A percentile compares a stretch with the other conserved stretches of the same genome.
These are phyloP conservation scores for Melanostoma scalare DNA, from an alignment of 2,888 invertebrate genomes.

Conservation along the genomic window DNA sequence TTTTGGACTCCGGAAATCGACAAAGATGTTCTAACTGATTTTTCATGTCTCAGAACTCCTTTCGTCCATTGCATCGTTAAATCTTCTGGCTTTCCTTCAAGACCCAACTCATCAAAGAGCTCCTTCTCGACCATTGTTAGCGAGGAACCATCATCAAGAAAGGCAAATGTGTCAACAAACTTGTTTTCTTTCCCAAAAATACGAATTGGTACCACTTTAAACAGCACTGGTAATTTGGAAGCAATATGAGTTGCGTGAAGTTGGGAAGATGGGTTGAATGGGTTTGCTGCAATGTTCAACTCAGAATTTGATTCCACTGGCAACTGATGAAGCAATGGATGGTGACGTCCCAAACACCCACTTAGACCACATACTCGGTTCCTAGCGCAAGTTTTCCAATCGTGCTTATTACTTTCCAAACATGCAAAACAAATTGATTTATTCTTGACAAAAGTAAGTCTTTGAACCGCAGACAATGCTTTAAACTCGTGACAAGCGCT, in stretches of 20 bases:
- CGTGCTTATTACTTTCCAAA: constrained; percentile 5
- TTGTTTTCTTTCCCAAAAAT: constrained; percentile 3
- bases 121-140: constrained; percentile 42
- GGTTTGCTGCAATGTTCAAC: constrained; percentile 6
- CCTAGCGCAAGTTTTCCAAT: constrained; percentile 18
- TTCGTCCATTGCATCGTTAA: constrained; percentile 36
- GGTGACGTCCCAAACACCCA: constrained; percentile 18
- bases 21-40: constrained; percentile 18
- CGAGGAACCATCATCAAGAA: constrained; percentile 34
- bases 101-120: constrained; percentile 35
- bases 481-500: too few species aligned
- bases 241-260: constrained; percentile 12
- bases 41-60: constrained; percentile 23
- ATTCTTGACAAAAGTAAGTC: not conserved
- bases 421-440: constrained; percentile 11
- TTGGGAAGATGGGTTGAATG: constrained; percentile 3
- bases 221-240: constrained; percentile 6
- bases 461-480: too few species aligned
- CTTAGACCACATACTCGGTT: not conserved
- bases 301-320: not conserved
- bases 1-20: not conserved
- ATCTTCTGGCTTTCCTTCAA: constrained; percentile 9
- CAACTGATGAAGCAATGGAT: constrained; percentile 8
- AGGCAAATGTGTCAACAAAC: constrained; percentile 9
- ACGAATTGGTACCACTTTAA: constrained; percentile 23